Evolutionary conservation across 2,113 vertebrate genomes (phyloP), one percentile per base, ranked within the genome.

Genomic region (Oxyruncus cristatus): DNA sequence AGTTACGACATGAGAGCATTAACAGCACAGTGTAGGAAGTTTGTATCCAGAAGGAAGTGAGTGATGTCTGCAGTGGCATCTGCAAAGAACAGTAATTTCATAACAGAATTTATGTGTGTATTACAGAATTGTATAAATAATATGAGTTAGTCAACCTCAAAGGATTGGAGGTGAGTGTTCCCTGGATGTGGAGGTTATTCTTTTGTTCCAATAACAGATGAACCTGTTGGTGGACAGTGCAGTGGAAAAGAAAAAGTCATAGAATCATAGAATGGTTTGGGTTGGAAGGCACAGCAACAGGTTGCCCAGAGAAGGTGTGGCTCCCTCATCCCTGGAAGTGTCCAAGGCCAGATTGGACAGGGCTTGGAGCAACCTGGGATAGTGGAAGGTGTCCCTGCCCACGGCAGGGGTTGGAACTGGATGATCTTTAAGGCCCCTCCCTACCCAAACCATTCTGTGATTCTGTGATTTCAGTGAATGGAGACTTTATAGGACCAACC

Each of bases 351-450:
- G 59, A n/a, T 1, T 82, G 65, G 65, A 32, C 33, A 13, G 80
- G 37, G 7, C 14, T 63, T 11, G 33, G 59, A 65, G 35, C 71
- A 67, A 26, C 72, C 52, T 67, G 83, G 53, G 2, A 18, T 39
- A 32, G 37, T 59, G 84, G 84, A 0, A 86, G 46, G 26, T 32
- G 73, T 37, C 63, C 84, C 72, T 86, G 62, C 35, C 23, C 52
- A 49, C 24, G 59, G 33, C 22, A 19, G 30, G 23, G 5, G 22
- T 8, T 28, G 37, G 27, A 0, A 17, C 12, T 28, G 14, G 12
- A 0, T 41, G 6, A 0, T 0, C 1, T 72, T 47, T 17, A 1
- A 26, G 2, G 2, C 12, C n/a, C 35, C 16, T 72, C 1, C 39
- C 24, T 35, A 22, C 1, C 14, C 35, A 72, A 56, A 42, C 9